Base-by-base conservation (phyloP, 2,888 invertebrate species). In the Polymixis lichenea region DNA sequence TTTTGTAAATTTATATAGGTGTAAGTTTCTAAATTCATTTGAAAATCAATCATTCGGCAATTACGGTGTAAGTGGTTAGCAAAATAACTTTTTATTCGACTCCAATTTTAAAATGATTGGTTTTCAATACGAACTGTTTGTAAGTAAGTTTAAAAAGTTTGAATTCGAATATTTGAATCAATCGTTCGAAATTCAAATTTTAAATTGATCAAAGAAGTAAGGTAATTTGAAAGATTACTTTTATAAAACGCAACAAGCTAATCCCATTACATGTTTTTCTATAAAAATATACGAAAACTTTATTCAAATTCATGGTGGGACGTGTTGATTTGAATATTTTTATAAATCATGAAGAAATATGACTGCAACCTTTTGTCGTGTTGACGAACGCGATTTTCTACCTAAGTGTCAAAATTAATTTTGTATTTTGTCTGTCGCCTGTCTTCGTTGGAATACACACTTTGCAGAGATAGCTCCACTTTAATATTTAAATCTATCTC, bases 81-180 rank as follows among this genome's bases (percentile, higher is more conserved):
- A 70, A 71, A 71, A 53, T 46, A 78, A 43, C 72, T n/a, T 76
- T 78, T 46, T 58, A 51, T 28, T 58, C n/a, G 11, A 58, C 58
- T 58, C 15, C 11, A 43, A 43, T 43, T 78, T 70, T 32, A 28
- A 58, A 43, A 70, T 28, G 0, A 49, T 43, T 38, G n/a, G 4
- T 70, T 58, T 51, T 51, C 15, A 78, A 22, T 32, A n/a, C 28
- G 13, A 78, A 56, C 38, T 28, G n/a, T 68, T 38, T 11, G 0
- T 22, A 58, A 22, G 9, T 43, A 19, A 13, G 2, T 58, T 38
- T 19, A 17, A 7, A 43, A 51, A 13, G 6, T 43, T 69, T 13
- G 49, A 56, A 19, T 77, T 77, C 8, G 0, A 55, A 11, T 38
- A 51, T 43, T 78, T 17, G 15, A 56, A 43, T n/a, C 28, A 15